Conservation (phyloP, 2,797 vertebrate species). For the Selene dorsalis region DNA sequence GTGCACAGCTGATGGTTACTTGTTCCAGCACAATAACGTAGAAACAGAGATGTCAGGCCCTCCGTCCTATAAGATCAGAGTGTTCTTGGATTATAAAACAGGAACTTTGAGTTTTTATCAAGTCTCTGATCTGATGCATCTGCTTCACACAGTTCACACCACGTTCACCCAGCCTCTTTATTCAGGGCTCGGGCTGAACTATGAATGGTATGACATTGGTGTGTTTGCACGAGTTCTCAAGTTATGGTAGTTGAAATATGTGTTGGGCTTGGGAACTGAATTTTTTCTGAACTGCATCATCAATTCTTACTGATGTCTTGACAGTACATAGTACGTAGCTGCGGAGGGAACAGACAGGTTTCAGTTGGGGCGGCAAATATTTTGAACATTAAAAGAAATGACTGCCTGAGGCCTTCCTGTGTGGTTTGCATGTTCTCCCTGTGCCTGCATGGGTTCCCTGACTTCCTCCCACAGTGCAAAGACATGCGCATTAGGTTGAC, state of each 20-base stretch:
- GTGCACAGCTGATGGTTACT: background rate
- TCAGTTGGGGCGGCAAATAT: background rate
- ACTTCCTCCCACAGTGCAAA: too few relatives aligned
- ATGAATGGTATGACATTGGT: constrained; percentile 34
- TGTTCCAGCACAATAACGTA: constrained; percentile 24
- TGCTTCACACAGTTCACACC: constrained; percentile 24
- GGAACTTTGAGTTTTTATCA: background rate
- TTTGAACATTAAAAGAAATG: background rate
- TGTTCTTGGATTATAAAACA: constrained; percentile 27
- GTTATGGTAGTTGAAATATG: background rate
- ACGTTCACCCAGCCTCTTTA: constrained; percentile 32
- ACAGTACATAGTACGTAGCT: background rate
- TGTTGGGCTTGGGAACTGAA: background rate
- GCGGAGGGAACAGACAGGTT: background rate
- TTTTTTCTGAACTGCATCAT: background rate
- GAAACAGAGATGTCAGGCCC: fast-evolving
- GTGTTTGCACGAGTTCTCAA: constrained; percentile 41
- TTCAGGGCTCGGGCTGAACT: constrained; percentile 33
- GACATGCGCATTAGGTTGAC: too few relatives aligned
- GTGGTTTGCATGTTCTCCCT: too few relatives aligned
- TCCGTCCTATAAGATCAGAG: constrained; percentile 1
- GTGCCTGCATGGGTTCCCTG: too few relatives aligned
- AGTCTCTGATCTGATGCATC: background rate
- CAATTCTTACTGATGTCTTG: background rate
- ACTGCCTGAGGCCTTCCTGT: too few relatives aligned